A percentile compares a stretch with the other conserved stretches of the same genome.
phyloP scores from a whole-genome alignment of 1,140 invertebrate genomes.

The Zaprionus vittiger region DNA sequence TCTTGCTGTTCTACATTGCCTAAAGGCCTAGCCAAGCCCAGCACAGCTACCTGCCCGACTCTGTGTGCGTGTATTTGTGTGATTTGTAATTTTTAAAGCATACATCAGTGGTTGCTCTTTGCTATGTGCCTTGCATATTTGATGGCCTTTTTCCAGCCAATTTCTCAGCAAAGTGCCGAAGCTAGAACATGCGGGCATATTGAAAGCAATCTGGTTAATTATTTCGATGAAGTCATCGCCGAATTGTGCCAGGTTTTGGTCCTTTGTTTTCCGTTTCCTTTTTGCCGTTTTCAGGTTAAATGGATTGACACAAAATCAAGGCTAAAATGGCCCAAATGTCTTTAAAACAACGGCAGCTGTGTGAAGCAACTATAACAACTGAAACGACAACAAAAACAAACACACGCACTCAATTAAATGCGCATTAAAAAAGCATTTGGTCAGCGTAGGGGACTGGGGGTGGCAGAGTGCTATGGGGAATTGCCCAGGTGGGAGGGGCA shows the following conservation, averaged over 20 bases:
- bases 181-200: conserved; percentile 9
- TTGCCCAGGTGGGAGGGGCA: conserved; percentile 22
- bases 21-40: neutral
- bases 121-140: conserved; percentile 46
- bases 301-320: conserved; percentile 65
- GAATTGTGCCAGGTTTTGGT: conserved; percentile 51
- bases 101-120: conserved; percentile 37
- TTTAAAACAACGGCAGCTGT: conserved; percentile 9
- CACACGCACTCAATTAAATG: conserved; percentile 80
- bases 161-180: neutral
- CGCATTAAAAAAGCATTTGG: conserved; percentile 79
- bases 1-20: neutral
- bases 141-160: conserved; percentile 17
- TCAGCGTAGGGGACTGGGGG: neutral
- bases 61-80: conserved; percentile 15
- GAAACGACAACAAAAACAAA: conserved; percentile 27
- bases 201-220: conserved; percentile 66
- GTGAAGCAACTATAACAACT: conserved; percentile 10
- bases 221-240: conserved; percentile 74
- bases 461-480: conserved; percentile 9
- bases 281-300: conserved; percentile 64
- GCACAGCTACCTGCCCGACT: neutral
- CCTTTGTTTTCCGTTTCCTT: conserved; percentile 15
- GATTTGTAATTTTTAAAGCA: conserved; percentile 58
- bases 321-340: conserved; percentile 19